Evolutionary conservation across 2,113 vertebrate species (phyloP), one percentile per base, ranked within the genome.

Genomic region (Stegastes partitus): DNA sequence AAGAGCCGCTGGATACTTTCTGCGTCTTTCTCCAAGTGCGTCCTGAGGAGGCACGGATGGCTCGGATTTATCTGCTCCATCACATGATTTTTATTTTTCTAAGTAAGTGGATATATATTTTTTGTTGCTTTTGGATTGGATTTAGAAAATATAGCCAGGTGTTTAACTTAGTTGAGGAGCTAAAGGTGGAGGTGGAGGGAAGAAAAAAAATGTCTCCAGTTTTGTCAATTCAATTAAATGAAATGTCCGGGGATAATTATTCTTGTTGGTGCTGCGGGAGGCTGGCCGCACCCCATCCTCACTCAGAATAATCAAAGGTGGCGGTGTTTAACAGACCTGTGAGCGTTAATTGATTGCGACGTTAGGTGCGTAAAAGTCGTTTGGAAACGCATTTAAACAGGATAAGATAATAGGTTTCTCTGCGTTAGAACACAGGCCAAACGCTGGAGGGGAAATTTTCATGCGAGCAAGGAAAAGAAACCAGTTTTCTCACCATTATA

Each of bases 21-120:
- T 74, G 47, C 78, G 28, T 78, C 68, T 67, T 68, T 66, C 69
- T 62, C 19, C 80, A 55, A 57, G 57, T 54, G 74, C 74, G 42
- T 65, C 65, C 63, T 31, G 59, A 26, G 61, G 84, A 82, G 83
- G 66, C 63, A 84, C 50, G 64, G 73, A 58, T 67, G 70, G 54
- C 66, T 56, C 57, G 72, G 71, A 88, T 74, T 85, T 70, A 51
- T 84, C 71, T 81, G 68, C 74, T 81, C 56, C 79, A 63, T 79
- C 85, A 83, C 80, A 25, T 84, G 81, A 67, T 74, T 68, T 64
- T 67, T 42, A 9, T 34, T 59, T 42, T 57, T 59, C 44, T 11
- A 72, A 86, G 91, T 92, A 92, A 92, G 91, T 91, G 58, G 26
- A 78, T 26, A 77, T 15, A 25, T n/a, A 4, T 69, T 59, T 26